phyloP scores from a whole-genome alignment of 2,113 vertebrate genomes.

The Barnardius zonarius region DNA sequence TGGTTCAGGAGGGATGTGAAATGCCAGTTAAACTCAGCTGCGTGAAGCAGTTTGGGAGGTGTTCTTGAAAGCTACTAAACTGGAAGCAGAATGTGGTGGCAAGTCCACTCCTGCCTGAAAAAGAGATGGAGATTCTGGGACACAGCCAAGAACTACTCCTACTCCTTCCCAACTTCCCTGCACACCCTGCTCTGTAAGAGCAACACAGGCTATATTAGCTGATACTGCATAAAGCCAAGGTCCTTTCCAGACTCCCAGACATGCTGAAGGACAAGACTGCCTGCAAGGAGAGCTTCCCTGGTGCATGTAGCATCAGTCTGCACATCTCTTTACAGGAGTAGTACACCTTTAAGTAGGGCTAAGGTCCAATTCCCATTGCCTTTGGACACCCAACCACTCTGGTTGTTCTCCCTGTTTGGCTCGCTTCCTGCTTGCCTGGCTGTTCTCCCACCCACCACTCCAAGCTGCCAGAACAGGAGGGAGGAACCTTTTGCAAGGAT shows the following conservation, averaged over 20 bases:
- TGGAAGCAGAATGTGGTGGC: neutral
- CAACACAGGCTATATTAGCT: fast-evolving
- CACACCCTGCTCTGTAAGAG: neutral
- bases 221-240: neutral
- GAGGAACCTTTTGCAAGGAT: neutral
- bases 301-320: neutral
- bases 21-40: neutral
- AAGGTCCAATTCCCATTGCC: fast-evolving
- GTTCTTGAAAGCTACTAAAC: neutral
- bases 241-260: neutral
- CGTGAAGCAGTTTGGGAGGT: neutral
- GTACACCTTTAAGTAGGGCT: neutral
- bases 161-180: neutral
- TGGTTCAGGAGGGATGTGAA: neutral
- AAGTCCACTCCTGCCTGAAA: neutral
- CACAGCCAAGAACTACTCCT: neutral
- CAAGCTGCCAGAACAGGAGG: neutral
- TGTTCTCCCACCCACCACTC: neutral
- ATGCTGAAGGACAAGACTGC: neutral
- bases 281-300: fast-evolving
- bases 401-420: neutral
- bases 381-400: too few species aligned
- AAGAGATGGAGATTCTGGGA: neutral
- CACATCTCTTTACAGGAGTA: fast-evolving
- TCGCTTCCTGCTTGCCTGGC: neutral